Base-by-base conservation (phyloP, 2,888 invertebrate genomes). In the Tubulanus polymorphus region DNA sequence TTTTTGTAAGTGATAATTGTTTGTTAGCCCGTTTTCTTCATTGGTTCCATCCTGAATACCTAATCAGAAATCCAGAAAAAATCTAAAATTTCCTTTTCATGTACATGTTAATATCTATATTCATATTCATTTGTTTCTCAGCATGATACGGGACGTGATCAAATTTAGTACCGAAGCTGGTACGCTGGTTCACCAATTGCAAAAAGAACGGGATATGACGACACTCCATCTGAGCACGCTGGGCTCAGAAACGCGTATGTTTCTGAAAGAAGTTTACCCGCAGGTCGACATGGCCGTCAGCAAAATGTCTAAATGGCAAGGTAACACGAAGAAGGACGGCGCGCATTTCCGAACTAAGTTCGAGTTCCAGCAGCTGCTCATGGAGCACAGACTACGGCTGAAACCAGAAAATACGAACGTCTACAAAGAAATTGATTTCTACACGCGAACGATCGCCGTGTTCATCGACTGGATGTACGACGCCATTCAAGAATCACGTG, bases 401-500 rank as follows among this genome's bases (percentile, higher is more conserved):
- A 27, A 49, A 23, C 12, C 49, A 2, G 3, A 12, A 3, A 49
- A 23, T 15, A 49, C 49, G 15, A 27, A 49, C 23, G 28, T 30
- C 8, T 49, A 49, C 27, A 18, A 27, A 25, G 49, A 32, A 35
- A 27, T 49, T 10, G 29, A 2, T 15, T 49, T 27, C 27, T 49
- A 49, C 20, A 28, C 49, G 15, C 15, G 29, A 27, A 27, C 29
- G 49, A 49, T 35, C 20, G 30, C 29, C 30, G 27, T 49, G 10
- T 49, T 49, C 49, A 49, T 49, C 29, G 49, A 49, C 27, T 48
- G 48, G 25, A n/a, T 27, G 28, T 48, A 48, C 23, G 23, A n/a
- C 26, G 26, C 26, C n/a, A 90, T 51, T 15, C 41, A 51, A 5
- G n/a, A 32, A 45, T 51, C 51, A 27, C 37, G 45, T 15, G 51